Evolutionary conservation across 1,140 invertebrate genomes (phyloP).

Genomic region (Gonatopus flavifemur): DNA sequence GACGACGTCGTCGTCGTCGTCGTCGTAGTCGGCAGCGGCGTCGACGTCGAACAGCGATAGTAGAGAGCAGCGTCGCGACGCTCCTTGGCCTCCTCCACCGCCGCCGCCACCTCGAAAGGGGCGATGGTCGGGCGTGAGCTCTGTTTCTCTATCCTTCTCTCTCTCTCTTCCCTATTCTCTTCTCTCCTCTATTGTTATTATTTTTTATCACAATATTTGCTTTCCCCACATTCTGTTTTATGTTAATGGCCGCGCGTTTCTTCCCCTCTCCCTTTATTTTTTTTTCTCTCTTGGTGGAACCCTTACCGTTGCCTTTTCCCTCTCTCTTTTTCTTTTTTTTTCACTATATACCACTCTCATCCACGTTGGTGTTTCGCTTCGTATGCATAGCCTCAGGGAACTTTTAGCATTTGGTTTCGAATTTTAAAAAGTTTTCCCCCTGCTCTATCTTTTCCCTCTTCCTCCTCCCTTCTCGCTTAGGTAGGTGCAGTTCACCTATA

Average conservation of each 20-base stretch:
- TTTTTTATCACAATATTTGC: slow-evolving; percentile 59
- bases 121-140: slow-evolving; percentile 30
- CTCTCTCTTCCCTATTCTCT: slow-evolving; percentile 8
- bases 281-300: too few relatives aligned
- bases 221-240: slow-evolving; percentile 56
- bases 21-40: too few relatives aligned
- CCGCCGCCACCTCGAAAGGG: not conserved
- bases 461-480: not conserved
- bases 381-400: slow-evolving; percentile 50
- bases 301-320: slow-evolving; percentile 9
- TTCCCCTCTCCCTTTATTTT: slow-evolving; percentile 6
- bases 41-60: too few relatives aligned
- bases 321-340: slow-evolving; percentile 9
- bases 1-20: too few relatives aligned
- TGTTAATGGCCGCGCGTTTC: slow-evolving; percentile 45
- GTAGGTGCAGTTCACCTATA: too few relatives aligned
- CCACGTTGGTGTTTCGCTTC: slow-evolving; percentile 32
- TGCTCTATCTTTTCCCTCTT: slow-evolving; percentile 15
- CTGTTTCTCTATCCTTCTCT: slow-evolving; percentile 19
- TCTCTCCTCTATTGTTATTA: slow-evolving; percentile 46
- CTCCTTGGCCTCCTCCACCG: too few relatives aligned
- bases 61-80: too few relatives aligned
- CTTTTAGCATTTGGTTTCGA: slow-evolving; percentile 53
- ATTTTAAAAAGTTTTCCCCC: slow-evolving; percentile 46
- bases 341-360: slow-evolving; percentile 21